Evolutionary conservation across 2,113 vertebrate genomes (phyloP).

Genomic region (Anseranas semipalmata): DNA sequence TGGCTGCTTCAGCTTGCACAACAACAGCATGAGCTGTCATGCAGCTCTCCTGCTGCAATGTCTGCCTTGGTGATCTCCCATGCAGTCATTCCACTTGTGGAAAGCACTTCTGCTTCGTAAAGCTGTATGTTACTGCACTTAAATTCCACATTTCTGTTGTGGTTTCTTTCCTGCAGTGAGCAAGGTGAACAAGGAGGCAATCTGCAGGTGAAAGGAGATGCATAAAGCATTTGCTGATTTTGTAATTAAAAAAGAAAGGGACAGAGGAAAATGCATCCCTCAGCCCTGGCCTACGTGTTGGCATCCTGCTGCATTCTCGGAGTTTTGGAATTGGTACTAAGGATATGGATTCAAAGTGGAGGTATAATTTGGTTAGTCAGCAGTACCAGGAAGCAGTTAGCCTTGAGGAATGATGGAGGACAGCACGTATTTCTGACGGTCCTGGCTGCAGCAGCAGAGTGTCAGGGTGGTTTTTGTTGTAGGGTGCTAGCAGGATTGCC

Average conservation of each 20-base stretch:
- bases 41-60: neutral
- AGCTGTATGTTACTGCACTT: neutral
- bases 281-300: neutral
- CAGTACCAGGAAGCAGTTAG: neutral
- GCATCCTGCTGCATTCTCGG: neutral
- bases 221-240: neutral
- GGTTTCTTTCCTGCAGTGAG: neutral
- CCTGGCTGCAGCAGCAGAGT: neutral
- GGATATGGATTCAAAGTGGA: neutral
- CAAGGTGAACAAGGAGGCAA: neutral
- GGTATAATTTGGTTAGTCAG: neutral
- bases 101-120: neutral
- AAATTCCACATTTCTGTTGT: neutral
- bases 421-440: neutral
- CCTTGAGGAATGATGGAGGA: neutral
- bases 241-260: neutral
- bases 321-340: neutral
- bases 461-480: neutral
- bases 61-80: neutral
- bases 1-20: neutral
- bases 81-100: neutral
- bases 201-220: fast-evolving
- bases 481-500: neutral
- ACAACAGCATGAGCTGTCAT: neutral
- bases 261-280: neutral